phyloP scores from a whole-genome alignment of 2,888 invertebrate species.

The Hipparchia sbordonii region DNA sequence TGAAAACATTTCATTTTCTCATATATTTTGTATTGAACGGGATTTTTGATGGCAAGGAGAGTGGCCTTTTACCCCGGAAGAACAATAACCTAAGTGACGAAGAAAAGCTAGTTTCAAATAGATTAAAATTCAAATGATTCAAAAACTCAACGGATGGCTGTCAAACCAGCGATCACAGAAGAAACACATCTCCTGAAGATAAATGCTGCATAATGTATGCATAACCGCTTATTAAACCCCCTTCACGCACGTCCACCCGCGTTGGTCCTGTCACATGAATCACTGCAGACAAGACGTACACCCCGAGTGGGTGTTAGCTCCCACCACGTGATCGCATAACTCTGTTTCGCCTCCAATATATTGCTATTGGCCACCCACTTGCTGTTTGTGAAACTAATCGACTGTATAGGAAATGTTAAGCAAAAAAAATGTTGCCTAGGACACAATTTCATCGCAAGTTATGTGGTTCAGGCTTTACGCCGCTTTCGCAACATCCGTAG shows the following conservation, averaged over 20 bases:
- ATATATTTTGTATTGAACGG: no score
- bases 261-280: constrained; percentile 37
- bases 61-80: no score
- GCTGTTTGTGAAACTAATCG: constrained; percentile 28
- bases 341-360: constrained; percentile 32
- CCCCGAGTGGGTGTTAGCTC: constrained; percentile 35
- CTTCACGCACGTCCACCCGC: constrained; percentile 24
- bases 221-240: constrained; percentile 19
- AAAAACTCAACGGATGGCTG: not conserved
- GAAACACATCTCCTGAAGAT: not conserved
- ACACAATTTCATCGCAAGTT: no score
- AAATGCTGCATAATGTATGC: not conserved
- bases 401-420: constrained; percentile 23
- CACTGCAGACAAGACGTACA: constrained; percentile 34
- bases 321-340: constrained; percentile 35
- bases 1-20: no score
- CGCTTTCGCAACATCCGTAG: not conserved
- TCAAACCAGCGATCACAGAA: not conserved
- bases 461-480: no score
- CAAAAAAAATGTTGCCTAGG: not conserved
- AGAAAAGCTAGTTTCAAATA: constrained; percentile 9
- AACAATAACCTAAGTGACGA: no score
- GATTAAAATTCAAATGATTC: not conserved
- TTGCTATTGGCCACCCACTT: constrained; percentile 35
- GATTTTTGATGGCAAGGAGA: no score